Evolutionary conservation across 2,888 invertebrate genomes (phyloP).

Genomic region (Bugula neritina): DNA sequence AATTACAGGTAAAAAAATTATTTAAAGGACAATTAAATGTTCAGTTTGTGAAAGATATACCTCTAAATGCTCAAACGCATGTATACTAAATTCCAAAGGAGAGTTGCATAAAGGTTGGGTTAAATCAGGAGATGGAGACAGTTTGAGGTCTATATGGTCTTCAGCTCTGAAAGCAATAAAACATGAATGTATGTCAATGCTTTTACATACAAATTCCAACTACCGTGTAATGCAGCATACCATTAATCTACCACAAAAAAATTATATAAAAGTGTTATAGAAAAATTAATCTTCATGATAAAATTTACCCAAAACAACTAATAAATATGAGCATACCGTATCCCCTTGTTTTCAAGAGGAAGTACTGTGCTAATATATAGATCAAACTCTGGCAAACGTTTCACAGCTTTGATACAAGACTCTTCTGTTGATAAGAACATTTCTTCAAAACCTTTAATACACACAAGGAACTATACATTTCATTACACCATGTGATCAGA

Average conservation of each 20-base stretch:
- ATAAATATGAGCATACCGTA: no score
- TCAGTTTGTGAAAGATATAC: no score
- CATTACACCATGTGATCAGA: background rate
- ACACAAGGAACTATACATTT: background rate
- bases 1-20: no score
- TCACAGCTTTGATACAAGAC: slow-evolving; percentile 64
- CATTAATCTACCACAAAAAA: no score
- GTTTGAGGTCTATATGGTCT: slow-evolving; percentile 45
- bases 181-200: no score
- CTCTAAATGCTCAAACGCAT: slow-evolving; percentile 63
- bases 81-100: slow-evolving; percentile 61
- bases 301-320: no score
- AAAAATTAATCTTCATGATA: no score
- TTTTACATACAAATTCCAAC: no score
- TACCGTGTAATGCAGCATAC: no score
- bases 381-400: slow-evolving; percentile 63
- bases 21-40: no score
- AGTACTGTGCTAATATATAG: slow-evolving; percentile 60
- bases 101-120: slow-evolving; percentile 62
- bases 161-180: slow-evolving; percentile 39
- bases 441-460: slow-evolving; percentile 55
- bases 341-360: slow-evolving; percentile 52
- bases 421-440: slow-evolving; percentile 61
- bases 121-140: slow-evolving; percentile 34
- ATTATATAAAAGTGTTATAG: no score